Percentiles rank a stretch among this genome's conserved stretches.
Conservation (phyloP, 2,113 vertebrate genomes). For the Arizona elegans region DNA sequence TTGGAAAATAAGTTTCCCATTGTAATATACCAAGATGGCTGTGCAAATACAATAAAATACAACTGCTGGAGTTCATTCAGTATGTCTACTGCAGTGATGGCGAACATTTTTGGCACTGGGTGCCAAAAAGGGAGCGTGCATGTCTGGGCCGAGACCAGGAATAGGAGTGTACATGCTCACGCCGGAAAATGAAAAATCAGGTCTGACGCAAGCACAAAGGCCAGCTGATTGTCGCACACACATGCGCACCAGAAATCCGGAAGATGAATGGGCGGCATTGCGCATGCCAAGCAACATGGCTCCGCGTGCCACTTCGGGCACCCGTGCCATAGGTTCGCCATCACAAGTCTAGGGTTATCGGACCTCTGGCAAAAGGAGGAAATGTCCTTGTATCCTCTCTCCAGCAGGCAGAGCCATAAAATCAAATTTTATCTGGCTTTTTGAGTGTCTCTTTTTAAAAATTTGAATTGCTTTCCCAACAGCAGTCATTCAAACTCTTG, state of each 20-base stretch:
- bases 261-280: no score
- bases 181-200: no score
- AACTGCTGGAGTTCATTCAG: neutral
- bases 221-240: no score
- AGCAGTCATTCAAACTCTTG: neutral
- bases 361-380: neutral
- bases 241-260: no score
- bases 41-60: neutral
- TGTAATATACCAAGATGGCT: neutral
- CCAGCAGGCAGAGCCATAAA: neutral
- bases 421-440: neutral
- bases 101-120: no score
- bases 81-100: neutral
- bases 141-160: no score
- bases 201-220: no score
- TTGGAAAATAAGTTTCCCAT: neutral
- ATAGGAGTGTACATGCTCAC: no score
- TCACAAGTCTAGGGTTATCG: neutral
- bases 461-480: neutral
- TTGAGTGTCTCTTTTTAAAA: neutral
- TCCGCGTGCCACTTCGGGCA: no score
- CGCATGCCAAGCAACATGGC: no score
- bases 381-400: neutral
- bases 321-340: no score
- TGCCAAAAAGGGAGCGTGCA: no score